Evolutionary conservation across 2,113 vertebrate genomes (phyloP), one percentile per base, ranked within the genome.

Genomic region (Triplophysa tibetana): DNA sequence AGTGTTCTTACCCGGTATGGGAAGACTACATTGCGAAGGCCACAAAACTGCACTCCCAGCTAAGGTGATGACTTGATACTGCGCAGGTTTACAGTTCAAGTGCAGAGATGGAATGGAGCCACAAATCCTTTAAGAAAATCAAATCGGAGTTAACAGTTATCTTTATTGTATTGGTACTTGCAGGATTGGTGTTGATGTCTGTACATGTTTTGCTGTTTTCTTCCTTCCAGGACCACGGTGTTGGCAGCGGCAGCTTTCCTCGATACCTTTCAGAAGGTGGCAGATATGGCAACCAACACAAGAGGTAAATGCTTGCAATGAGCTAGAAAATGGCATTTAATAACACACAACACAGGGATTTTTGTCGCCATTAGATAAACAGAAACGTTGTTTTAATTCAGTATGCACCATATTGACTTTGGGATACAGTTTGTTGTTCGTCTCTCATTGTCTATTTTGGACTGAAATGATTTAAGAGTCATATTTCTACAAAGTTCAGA

Each of bases 211-310:
- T 62, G 61, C 21, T 41, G 29, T 67, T 70, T 73, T 9, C 48
- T 78, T 73, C 86, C 2, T 84, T 85, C 60, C 90, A 99, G 98
- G 94, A 98, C 97, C 80, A 98, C 97, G 0, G 95, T 98, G 89
- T 92, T 98, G 93, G 96, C 96, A 43, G 94, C 96, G 2, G 95
- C 96, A 77, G 96, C 97, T 85, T 99, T 99, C 91, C 88, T 99
- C 84, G 98, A 99, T 88, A 96, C 98, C 88, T 99, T 99, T 94
- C 98, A 99, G 93, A 99, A 98, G 92, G 97, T 99, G 90, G 98
- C 97, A 0, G 98, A 99, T 88, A 97, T 99, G 96, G 97, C 97
- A 63, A 99, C 98, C 91, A 98, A 95, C 92, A 96, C 98, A 8
- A 92, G 96, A 96, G 97, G 97, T 99, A 91, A 90, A 93, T 66